Percentiles rank a stretch among this genome's conserved stretches.
phyloP scores from a whole-genome alignment of 35 echinoderm and acorn worm genomes.

The Apostichopus californicus region DNA sequence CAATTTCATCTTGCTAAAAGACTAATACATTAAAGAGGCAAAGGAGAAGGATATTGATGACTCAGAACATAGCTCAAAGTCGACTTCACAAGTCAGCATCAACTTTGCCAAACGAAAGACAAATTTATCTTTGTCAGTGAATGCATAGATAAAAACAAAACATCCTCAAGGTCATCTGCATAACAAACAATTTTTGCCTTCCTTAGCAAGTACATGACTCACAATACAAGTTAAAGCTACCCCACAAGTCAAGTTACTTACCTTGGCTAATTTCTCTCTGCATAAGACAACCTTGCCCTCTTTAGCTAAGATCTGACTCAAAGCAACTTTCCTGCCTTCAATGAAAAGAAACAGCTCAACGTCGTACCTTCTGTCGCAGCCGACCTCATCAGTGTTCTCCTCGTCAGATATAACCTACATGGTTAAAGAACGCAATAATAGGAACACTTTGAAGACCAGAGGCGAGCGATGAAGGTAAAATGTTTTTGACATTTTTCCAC shows the following conservation, averaged over 20 bases:
- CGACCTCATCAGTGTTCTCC: not conserved
- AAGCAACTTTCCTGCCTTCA: conserved; percentile 39
- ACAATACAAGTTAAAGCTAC: no score
- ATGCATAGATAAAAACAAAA: no score
- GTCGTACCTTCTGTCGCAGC: not conserved
- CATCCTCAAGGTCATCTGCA: no score
- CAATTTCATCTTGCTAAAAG: no score
- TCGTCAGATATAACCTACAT: conserved; percentile 36
- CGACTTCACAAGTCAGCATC: no score
- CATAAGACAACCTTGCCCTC: not conserved
- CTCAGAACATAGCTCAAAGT: no score
- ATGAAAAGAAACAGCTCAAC: conserved; percentile 21
- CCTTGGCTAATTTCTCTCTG: conserved; percentile 7
- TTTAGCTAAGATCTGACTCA: conserved; percentile 4
- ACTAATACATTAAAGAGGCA: not conserved
- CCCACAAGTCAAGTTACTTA: not conserved
- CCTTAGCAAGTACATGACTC: no score
- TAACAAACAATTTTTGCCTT: no score
- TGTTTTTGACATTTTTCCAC: no score
- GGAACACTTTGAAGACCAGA: not conserved
- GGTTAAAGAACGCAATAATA: not conserved
- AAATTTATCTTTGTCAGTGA: no score
- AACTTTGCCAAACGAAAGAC: no score
- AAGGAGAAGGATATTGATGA: not conserved
- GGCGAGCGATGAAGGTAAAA: no score